Evolutionary conservation across 2,797 vertebrate genomes (phyloP).

Genomic region (Bovichtus variegatus): DNA sequence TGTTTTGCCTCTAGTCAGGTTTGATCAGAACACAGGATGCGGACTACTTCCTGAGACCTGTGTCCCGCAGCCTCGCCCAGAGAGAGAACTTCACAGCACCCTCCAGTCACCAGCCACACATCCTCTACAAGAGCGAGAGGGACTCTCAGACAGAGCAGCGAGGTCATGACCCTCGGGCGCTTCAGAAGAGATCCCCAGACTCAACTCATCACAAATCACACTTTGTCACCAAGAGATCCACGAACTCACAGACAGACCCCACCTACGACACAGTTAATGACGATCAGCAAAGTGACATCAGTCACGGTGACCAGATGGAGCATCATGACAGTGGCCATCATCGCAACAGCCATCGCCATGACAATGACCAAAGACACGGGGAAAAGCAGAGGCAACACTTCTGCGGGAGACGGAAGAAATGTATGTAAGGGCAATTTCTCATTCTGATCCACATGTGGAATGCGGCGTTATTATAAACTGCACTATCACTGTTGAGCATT

Average conservation of each 20-base stretch:
- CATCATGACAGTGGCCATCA: slow-evolving; percentile 18
- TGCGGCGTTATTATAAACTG: not conserved
- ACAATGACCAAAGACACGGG: slow-evolving; percentile 60
- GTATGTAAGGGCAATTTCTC: slow-evolving; percentile 91
- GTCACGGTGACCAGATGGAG: not conserved
- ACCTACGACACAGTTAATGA: not conserved
- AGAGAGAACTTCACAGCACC: slow-evolving; percentile 76
- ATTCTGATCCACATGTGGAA: slow-evolving; percentile 46
- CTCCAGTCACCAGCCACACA: slow-evolving; percentile 84
- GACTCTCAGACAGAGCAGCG: slow-evolving; percentile 17
- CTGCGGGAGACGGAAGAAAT: slow-evolving; percentile 96
- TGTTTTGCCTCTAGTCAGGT: slow-evolving; percentile 89
- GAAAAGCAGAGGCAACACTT: slow-evolving; percentile 87
- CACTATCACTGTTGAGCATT: not conserved
- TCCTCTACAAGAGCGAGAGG: slow-evolving; percentile 87
- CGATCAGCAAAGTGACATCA: slow-evolving; percentile 33
- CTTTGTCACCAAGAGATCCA: slow-evolving; percentile 40
- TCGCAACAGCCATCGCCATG: slow-evolving; percentile 27
- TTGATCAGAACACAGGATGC: slow-evolving; percentile 90
- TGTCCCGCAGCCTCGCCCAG: slow-evolving; percentile 80
- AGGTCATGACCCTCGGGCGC: not conserved
- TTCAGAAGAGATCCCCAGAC: slow-evolving; percentile 59
- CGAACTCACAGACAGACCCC: slow-evolving; percentile 3
- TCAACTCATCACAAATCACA: slow-evolving; percentile 15
- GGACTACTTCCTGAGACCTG: slow-evolving; percentile 91